phyloP scores from a whole-genome alignment of 2,113 vertebrate genomes.

The Neopipo cinnamomea region DNA sequence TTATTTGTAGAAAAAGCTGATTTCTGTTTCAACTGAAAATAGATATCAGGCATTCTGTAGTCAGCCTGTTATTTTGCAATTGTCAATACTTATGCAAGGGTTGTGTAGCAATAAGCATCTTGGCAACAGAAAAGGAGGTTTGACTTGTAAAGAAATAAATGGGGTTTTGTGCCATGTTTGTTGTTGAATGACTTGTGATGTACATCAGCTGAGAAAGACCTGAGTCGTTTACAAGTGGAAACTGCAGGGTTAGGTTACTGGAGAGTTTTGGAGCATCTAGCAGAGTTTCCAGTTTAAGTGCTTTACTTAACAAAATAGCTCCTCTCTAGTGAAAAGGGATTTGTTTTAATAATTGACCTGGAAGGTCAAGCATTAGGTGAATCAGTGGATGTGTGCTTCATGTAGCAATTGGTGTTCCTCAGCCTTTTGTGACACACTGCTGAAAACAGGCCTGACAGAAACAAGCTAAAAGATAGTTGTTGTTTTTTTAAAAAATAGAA shows the following conservation, averaged over 20 bases:
- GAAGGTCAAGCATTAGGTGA: neutral
- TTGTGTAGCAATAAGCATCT: neutral
- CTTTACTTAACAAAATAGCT: neutral
- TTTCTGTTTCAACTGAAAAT: neutral
- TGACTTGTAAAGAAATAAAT: neutral
- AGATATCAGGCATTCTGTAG: neutral
- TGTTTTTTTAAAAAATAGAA: neutral
- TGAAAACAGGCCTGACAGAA: neutral
- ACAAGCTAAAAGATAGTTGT: neutral
- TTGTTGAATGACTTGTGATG: neutral
- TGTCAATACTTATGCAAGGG: neutral
- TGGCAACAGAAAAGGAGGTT: neutral
- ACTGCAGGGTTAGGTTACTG: neutral
- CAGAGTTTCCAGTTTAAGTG: neutral
- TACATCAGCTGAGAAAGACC: neutral
- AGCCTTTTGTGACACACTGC: neutral
- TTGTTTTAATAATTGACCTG: neutral
- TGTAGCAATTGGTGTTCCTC: neutral
- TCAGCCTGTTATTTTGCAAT: neutral
- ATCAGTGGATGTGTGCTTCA: neutral
- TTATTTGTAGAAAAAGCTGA: neutral
- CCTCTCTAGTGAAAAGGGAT: neutral
- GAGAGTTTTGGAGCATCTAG: neutral
- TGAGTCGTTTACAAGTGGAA: neutral
- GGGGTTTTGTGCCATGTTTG: neutral